Evolutionary conservation across 2,113 vertebrate genomes (phyloP), one percentile per base, ranked within the genome.

Genomic region (Gnathonemus longibarbis): DNA sequence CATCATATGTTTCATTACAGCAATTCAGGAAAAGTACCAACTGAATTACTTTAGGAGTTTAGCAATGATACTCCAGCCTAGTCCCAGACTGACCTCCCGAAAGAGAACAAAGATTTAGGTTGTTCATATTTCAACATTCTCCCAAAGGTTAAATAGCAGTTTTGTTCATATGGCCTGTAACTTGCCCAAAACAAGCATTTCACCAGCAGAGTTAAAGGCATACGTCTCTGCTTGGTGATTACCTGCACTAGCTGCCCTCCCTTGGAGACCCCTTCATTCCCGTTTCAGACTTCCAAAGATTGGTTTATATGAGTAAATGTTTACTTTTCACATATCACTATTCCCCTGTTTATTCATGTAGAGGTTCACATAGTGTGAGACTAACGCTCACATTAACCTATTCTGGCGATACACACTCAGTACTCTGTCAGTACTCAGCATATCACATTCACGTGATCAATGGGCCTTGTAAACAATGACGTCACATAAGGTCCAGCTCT

Each of bases 1-100:
- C 85, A 87, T 27, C 53, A 42, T 45, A 35, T 19, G 53, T 88
- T 88, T 62, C 58, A 58, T 62, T 88, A 58, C 52, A 42, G 49
- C 53, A 58, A 88, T 62, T 88, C n/a, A 77, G 88, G 58, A 31
- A 89, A 89, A 89, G 48, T 27, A 89, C 21, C 66, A 74, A 74
- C 42, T 77, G 24, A 74, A 89, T 48, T 77, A 48, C 62, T 21
- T 24, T 42, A 74, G 27, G 42, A 84, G 80, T 84, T 84, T 45
- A 49, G 53, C 42, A 49, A 9, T 50, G 39, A n/a, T 77, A 48
- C 45, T 48, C 53, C 62, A n/a, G 45, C 9, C 13, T 31, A 27
- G 5, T 89, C 24, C 15, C n/a, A 49, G 45, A 19, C 31, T 53
- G 4, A 27, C 50, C 49, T 87, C 85, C 27, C 13, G 4, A 87